phyloP scores from a whole-genome alignment of 2,888 invertebrate genomes.

The Dasypolia templi region DNA sequence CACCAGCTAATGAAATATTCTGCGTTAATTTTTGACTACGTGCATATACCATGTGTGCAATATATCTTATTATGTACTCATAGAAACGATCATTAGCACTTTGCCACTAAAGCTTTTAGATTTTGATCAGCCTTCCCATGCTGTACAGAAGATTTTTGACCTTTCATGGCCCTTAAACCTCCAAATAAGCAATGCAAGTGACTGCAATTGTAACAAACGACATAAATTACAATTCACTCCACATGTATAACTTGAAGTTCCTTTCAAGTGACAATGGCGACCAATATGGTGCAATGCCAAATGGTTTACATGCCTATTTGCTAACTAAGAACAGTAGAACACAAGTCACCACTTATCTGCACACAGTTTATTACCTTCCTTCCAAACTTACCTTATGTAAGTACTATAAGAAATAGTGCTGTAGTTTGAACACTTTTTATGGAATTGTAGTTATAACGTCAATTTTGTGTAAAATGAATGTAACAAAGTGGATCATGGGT shows the following conservation, averaged over 20 bases:
- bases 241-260: slow-evolving; percentile 20
- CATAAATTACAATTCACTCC: background rate
- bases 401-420: slow-evolving; percentile 3
- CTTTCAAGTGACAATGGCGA: slow-evolving; percentile 43
- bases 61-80: background rate
- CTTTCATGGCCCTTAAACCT: background rate
- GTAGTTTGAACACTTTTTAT: background rate
- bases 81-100: background rate
- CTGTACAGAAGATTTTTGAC: background rate
- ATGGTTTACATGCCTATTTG: slow-evolving; percentile 24
- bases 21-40: background rate
- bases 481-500: too few species aligned
- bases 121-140: background rate
- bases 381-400: background rate
- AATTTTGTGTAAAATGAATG: background rate
- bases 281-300: slow-evolving; percentile 42
- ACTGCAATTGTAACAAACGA: background rate
- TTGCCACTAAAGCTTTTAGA: background rate
- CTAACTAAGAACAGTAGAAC: slow-evolving; percentile 16
- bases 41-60: background rate
- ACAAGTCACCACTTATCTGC: slow-evolving; percentile 42
- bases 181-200: background rate
- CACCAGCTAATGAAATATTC: too few species aligned
- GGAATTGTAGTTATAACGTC: background rate
- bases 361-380: slow-evolving; percentile 2